A percentile compares a stretch with the other conserved stretches of the same genome.
phyloP scores from a whole-genome alignment of 2,888 invertebrate species.

The Xanthia icteritia region DNA sequence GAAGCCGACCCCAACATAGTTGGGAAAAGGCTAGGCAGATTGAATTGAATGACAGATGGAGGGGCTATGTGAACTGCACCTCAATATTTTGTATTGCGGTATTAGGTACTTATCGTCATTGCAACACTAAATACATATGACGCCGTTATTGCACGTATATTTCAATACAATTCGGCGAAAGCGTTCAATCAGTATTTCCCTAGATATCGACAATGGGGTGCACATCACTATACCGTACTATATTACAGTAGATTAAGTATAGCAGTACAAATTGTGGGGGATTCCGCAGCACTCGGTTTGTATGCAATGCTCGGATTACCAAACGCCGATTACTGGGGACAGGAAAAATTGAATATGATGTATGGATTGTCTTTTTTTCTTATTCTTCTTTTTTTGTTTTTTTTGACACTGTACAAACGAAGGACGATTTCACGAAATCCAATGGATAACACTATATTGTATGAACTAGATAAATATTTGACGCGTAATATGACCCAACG shows the following conservation, averaged over 20 bases:
- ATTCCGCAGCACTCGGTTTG: slow-evolving; percentile 17
- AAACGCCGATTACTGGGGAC: slow-evolving; percentile 29
- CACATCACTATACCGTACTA: slow-evolving; percentile 31
- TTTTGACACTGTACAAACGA: not conserved
- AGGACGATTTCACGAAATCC: not conserved
- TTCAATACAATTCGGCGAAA: not conserved
- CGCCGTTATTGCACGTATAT: not conserved
- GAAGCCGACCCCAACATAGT: no score
- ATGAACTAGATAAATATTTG: no score
- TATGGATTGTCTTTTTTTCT: not conserved
- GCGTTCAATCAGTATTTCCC: slow-evolving; percentile 7
- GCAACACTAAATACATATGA: not conserved
- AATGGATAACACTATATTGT: not conserved
- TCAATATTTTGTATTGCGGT: not conserved
- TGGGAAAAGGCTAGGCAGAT: no score
- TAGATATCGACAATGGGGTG: slow-evolving; percentile 23
- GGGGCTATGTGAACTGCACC: not conserved
- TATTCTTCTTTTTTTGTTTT: not conserved
- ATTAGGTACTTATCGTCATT: not conserved
- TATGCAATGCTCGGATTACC: slow-evolving; percentile 55
- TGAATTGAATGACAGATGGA: no score
- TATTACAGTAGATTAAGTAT: slow-evolving; percentile 5
- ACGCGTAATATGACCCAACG: no score
- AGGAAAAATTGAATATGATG: slow-evolving; percentile 35
- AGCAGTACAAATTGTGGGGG: slow-evolving; percentile 27